These are phyloP conservation scores for Anolis carolinensis DNA, from an alignment of 2,113 vertebrate species.

Conservation along the genomic window DNA sequence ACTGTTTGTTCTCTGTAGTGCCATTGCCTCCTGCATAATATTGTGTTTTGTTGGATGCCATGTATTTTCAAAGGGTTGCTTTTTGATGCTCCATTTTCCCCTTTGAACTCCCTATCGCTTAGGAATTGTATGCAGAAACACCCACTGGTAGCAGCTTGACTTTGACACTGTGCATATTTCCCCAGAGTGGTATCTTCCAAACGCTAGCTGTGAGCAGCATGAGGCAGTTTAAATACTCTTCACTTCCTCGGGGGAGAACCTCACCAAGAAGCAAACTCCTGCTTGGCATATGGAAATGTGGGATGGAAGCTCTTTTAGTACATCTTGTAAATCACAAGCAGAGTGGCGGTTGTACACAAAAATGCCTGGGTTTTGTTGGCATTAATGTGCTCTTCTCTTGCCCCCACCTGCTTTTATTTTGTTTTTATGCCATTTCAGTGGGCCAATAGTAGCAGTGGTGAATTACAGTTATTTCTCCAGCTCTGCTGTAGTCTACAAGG, in stretches of 20 bases:
- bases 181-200: slow-evolving; percentile 66
- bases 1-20: slow-evolving; percentile 41
- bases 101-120: slow-evolving; percentile 65
- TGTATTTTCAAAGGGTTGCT: slow-evolving; percentile 61
- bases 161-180: slow-evolving; percentile 67
- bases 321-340: slow-evolving; percentile 53
- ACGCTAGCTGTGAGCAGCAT: slow-evolving; percentile 48
- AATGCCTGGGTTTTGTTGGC: slow-evolving; percentile 47
- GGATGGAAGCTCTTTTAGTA: slow-evolving; percentile 57
- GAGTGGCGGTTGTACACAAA: slow-evolving; percentile 53
- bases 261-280: slow-evolving; percentile 59
- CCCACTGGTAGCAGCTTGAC: slow-evolving; percentile 73
- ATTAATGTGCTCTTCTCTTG: slow-evolving; percentile 7
- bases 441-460: slow-evolving; percentile 64
- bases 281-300: slow-evolving; percentile 63
- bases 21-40: slow-evolving; percentile 37
- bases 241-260: slow-evolving; percentile 63
- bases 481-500: slow-evolving; percentile 67
- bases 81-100: slow-evolving; percentile 49
- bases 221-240: slow-evolving; percentile 49
- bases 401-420: not conserved
- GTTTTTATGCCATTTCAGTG: slow-evolving; percentile 63
- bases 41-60: slow-evolving; percentile 47
- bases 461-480: slow-evolving; percentile 72
- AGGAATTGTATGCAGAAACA: slow-evolving; percentile 61